phyloP scores from a whole-genome alignment of 2,888 invertebrate species.

The Subacronicta megacephala region DNA sequence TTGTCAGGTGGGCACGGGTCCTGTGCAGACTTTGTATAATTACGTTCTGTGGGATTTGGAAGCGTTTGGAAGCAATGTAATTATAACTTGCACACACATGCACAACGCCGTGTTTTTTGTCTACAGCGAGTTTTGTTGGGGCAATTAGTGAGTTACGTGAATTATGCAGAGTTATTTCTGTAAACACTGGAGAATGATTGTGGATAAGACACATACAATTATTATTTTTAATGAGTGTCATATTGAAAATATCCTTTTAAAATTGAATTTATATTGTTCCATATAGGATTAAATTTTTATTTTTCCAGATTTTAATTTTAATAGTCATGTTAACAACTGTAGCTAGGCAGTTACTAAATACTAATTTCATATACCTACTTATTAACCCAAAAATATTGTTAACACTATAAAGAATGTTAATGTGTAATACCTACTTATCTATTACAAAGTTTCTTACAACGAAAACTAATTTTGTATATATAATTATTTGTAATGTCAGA shows the following conservation, averaged over 20 bases:
- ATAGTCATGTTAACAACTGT: too few species aligned
- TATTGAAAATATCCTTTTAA: background rate
- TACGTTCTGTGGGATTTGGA: conserved; percentile 70
- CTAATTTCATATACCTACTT: too few species aligned
- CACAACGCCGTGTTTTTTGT: conserved; percentile 49
- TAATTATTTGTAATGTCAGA: background rate
- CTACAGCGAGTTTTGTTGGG: conserved; percentile 30
- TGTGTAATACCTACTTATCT: too few species aligned
- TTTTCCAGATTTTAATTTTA: too few species aligned
- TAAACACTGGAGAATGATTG: background rate
- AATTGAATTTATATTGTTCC: background rate
- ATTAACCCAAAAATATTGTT: too few species aligned
- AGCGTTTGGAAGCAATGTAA: conserved; percentile 69
- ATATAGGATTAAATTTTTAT: too few species aligned
- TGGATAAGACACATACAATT: too few species aligned
- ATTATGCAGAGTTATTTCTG: conserved; percentile 14
- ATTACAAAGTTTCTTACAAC: background rate
- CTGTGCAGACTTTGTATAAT: conserved; percentile 81
- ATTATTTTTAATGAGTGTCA: too few species aligned
- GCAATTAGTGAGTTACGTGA: conserved; percentile 38
- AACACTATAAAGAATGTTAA: too few species aligned
- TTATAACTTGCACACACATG: conserved; percentile 70
- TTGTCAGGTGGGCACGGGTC: conserved; percentile 67
- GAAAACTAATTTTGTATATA: background rate
- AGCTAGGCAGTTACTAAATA: too few species aligned